These are phyloP conservation scores for Corydoras maculifer DNA, from an alignment of 2,113 vertebrate species.

Conservation along the genomic window DNA sequence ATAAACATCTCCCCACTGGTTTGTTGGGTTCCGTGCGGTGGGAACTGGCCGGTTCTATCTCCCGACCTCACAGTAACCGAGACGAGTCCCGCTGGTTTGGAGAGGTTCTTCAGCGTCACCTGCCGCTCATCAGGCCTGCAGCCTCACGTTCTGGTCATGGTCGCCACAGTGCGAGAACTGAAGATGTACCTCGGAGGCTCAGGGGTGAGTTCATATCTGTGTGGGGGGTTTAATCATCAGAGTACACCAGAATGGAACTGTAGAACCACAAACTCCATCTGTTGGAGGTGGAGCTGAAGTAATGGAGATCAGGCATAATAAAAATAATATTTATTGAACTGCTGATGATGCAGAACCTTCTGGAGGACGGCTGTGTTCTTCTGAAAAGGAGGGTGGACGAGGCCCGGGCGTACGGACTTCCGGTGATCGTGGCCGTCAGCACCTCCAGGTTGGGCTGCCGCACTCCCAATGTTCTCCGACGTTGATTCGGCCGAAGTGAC, in stretches of 20 bases:
- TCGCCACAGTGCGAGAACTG: conserved; percentile 73
- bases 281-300: too few species aligned
- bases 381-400: conserved; percentile 77
- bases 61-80: conserved; percentile 68
- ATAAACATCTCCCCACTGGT: not conserved
- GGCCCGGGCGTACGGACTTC: conserved; percentile 70
- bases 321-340: too few species aligned
- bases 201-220: conserved; percentile 60
- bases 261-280: too few species aligned
- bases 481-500: not conserved
- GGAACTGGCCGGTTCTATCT: not conserved
- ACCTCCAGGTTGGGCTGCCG: conserved; percentile 72
- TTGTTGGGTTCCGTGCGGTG: not conserved
- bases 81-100: conserved; percentile 79
- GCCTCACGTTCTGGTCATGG: conserved; percentile 76
- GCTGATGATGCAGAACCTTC: conserved; percentile 51
- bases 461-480: not conserved
- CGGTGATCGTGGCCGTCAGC: conserved; percentile 78
- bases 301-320: too few species aligned
- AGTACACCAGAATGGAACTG: too few species aligned
- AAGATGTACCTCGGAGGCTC: conserved; percentile 81
- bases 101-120: conserved; percentile 84
- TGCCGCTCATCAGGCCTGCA: conserved; percentile 74
- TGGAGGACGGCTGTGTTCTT: conserved; percentile 75
- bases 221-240: too few species aligned